A percentile compares a stretch with the other conserved stretches of the same genome.
phyloP scores from a whole-genome alignment of 1,140 invertebrate genomes.

The Drepana arcuata region DNA sequence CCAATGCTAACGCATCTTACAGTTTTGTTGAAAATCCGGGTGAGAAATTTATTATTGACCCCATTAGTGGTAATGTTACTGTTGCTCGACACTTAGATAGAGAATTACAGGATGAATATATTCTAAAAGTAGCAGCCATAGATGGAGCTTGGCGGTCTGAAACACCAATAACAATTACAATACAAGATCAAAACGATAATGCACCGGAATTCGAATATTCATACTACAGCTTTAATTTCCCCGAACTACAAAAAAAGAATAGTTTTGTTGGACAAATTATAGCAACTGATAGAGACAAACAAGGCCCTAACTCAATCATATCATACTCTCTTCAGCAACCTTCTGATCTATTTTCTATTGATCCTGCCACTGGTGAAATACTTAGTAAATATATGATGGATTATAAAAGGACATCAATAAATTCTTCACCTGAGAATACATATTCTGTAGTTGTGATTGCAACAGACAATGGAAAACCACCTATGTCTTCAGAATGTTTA shows the following conservation, averaged over 20 bases:
- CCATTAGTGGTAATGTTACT: slow-evolving; percentile 91
- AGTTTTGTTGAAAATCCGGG: slow-evolving; percentile 90
- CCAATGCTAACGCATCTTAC: slow-evolving; percentile 91
- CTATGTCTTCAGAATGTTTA: slow-evolving; percentile 86
- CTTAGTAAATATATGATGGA: slow-evolving; percentile 86
- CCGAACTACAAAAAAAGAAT: slow-evolving; percentile 84
- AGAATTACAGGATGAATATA: slow-evolving; percentile 92
- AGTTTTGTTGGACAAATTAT: slow-evolving; percentile 91
- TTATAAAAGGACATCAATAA: slow-evolving; percentile 85
- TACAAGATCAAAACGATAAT: slow-evolving; percentile 97
- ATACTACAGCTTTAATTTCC: slow-evolving; percentile 92
- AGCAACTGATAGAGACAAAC: slow-evolving; percentile 91
- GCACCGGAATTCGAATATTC: slow-evolving; percentile 91
- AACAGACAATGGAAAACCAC: slow-evolving; percentile 94
- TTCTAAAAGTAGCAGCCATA: slow-evolving; percentile 87
- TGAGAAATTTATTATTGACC: slow-evolving; percentile 92
- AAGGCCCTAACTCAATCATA: slow-evolving; percentile 94
- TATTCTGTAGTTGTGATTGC: slow-evolving; percentile 89
- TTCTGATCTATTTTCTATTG: slow-evolving; percentile 91
- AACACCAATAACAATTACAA: slow-evolving; percentile 91
- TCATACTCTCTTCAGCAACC: slow-evolving; percentile 93
- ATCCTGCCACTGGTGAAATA: slow-evolving; percentile 91
- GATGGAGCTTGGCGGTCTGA: slow-evolving; percentile 92
- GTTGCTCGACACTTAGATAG: slow-evolving; percentile 87
- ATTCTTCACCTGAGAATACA: slow-evolving; percentile 88